Conservation (phyloP, 2,888 invertebrate species). For the Urechis unicinctus region DNA sequence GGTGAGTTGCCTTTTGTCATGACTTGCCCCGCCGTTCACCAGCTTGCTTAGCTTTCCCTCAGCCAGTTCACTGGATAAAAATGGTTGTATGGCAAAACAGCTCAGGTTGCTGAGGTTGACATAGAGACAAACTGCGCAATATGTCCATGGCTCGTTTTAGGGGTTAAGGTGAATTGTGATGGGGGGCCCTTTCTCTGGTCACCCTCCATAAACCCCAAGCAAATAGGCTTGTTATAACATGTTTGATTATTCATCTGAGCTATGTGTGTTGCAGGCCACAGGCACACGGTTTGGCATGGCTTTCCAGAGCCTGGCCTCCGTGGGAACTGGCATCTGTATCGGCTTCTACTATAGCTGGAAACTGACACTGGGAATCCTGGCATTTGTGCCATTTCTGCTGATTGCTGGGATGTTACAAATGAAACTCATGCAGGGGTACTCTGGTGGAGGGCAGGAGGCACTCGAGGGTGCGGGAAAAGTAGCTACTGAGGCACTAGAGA, state of each 20-base stretch:
- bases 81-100: no score
- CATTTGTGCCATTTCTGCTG: conserved; percentile 50
- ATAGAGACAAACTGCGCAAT: no score
- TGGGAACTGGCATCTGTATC: conserved; percentile 48
- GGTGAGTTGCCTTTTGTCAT: conserved; percentile 32
- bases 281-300: conserved; percentile 49
- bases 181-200: no score
- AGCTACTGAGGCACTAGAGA: conserved; percentile 15
- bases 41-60: no score
- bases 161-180: no score
- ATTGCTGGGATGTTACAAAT: conserved; percentile 47
- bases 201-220: no score
- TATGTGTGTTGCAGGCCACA: conserved; percentile 46
- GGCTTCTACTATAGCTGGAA: conserved; percentile 53
- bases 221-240: no score
- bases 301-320: conserved; percentile 44
- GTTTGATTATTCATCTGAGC: no score
- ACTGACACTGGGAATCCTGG: conserved; percentile 49
- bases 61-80: no score
- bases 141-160: no score
- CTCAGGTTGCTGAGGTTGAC: no score
- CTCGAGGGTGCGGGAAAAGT: conserved; percentile 56
- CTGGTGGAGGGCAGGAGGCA: conserved; percentile 49
- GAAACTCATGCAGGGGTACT: conserved; percentile 47
- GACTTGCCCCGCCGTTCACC: background rate